Evolutionary conservation across 1,140 invertebrate species (phyloP).

Genomic region (Teleopsis dalmanni): DNA sequence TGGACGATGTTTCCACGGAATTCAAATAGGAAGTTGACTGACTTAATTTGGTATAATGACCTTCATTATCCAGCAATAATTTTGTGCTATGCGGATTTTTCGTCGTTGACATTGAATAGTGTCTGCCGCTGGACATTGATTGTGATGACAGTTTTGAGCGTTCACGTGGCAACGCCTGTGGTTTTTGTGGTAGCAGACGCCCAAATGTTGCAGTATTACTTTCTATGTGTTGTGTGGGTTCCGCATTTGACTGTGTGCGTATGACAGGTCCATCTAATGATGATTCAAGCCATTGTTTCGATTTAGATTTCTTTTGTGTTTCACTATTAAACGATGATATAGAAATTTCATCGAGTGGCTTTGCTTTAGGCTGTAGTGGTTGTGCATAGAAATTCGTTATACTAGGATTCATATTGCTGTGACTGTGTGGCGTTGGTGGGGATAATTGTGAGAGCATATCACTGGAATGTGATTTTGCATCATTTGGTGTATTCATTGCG

Average conservation of each 20-base stretch:
- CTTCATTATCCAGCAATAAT: constrained; percentile 19
- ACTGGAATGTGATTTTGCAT: constrained; percentile 28
- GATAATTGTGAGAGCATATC: constrained; percentile 27
- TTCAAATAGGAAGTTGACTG: constrained; percentile 41
- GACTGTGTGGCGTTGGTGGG: background rate
- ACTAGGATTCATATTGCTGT: background rate
- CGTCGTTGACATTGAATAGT: constrained; percentile 33
- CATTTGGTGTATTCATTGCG: constrained; percentile 18
- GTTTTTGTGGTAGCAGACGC: background rate
- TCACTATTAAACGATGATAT: constrained; percentile 19
- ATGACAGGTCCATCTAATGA: constrained; percentile 47
- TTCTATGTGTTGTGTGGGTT: constrained; percentile 8
- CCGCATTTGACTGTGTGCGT: too few relatives aligned
- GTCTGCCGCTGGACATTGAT: constrained; percentile 32
- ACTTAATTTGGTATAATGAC: constrained; percentile 25
- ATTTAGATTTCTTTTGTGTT: constrained; percentile 32
- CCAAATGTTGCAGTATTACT: background rate
- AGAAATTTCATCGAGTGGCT: constrained; percentile 32
- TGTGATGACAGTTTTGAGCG: constrained; percentile 31
- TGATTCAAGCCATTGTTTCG: constrained; percentile 47
- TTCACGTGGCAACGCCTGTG: background rate
- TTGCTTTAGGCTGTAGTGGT: constrained; percentile 12
- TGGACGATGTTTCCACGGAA: constrained; percentile 24
- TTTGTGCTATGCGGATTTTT: constrained; percentile 16
- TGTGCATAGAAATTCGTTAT: constrained; percentile 2